These are phyloP conservation scores for Hirudo medicinalis DNA, from an alignment of 1,140 invertebrate species.

Conservation along the genomic window DNA sequence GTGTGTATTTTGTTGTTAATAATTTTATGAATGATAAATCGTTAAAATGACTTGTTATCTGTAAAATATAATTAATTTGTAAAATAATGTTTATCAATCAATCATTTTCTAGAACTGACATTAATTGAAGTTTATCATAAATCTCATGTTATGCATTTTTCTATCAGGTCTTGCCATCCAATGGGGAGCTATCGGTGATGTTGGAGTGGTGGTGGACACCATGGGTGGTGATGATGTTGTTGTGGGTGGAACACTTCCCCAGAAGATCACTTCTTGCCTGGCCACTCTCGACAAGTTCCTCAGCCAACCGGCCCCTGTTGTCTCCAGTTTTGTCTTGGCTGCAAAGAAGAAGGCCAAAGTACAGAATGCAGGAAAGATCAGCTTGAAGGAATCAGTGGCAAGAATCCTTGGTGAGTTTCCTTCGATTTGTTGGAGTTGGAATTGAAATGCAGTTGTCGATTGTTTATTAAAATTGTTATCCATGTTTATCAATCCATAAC, in stretches of 20 bases:
- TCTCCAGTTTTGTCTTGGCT: slow-evolving; percentile 64
- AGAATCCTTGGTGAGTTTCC: slow-evolving; percentile 38
- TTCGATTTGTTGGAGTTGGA: neutral
- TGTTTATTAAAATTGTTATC: neutral
- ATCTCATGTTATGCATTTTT: neutral
- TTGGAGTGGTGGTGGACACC: slow-evolving; percentile 73
- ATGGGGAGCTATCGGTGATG: slow-evolving; percentile 95
- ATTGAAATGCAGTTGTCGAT: neutral
- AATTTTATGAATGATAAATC: neutral
- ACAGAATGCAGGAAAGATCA: slow-evolving; percentile 20
- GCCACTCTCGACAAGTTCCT: slow-evolving; percentile 71
- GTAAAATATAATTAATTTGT: too few relatives aligned
- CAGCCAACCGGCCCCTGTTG: slow-evolving; percentile 68
- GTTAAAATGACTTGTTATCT: too few relatives aligned
- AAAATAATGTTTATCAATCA: too few relatives aligned
- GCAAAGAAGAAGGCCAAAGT: slow-evolving; percentile 47
- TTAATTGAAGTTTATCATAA: neutral
- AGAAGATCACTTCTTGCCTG: slow-evolving; percentile 76
- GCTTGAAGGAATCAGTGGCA: slow-evolving; percentile 35
- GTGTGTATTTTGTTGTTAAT: slow-evolving; percentile 27
- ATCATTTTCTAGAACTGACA: too few relatives aligned
- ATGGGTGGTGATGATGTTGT: slow-evolving; percentile 79
- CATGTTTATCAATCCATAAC: too few relatives aligned
- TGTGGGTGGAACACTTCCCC: slow-evolving; percentile 79
- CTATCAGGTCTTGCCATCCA: slow-evolving; percentile 64